Conservation (phyloP, 2,113 vertebrate genomes). For the Clinocottus analis region DNA sequence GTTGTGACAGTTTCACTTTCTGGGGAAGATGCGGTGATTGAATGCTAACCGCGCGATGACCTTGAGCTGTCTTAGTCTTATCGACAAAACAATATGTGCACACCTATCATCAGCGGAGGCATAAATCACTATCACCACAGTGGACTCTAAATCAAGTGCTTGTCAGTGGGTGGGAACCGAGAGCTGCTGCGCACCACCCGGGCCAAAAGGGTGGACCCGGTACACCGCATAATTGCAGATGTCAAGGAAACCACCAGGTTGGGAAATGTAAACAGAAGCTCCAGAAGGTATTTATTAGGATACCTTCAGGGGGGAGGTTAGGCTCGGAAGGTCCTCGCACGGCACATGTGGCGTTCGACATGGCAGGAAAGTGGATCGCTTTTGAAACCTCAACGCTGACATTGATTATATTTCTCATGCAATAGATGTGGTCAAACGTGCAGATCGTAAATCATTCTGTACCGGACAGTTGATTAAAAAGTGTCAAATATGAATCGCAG, state of each 20-base stretch:
- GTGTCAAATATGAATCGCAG: constrained; percentile 55
- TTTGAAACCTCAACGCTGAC: constrained; percentile 31
- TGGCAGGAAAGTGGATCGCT: constrained; percentile 23
- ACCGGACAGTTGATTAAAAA: constrained; percentile 48
- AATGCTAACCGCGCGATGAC: constrained; percentile 68
- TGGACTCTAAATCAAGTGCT: constrained; percentile 75
- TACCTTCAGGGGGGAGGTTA: constrained; percentile 44
- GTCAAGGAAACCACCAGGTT: constrained; percentile 75
- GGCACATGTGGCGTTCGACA: constrained; percentile 23
- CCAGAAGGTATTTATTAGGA: constrained; percentile 63
- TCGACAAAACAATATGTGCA: constrained; percentile 80
- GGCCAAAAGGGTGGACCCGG: constrained; percentile 67
- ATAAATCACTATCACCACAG: constrained; percentile 74
- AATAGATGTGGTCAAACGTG: constrained; percentile 5
- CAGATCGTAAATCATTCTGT: constrained; percentile 44
- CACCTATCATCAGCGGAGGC: constrained; percentile 76
- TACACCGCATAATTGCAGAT: constrained; percentile 71
- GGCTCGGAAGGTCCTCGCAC: constrained; percentile 22
- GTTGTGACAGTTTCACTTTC: constrained; percentile 61
- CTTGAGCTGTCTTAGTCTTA: constrained; percentile 73
- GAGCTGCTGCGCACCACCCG: constrained; percentile 41
- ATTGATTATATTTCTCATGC: constrained; percentile 39
- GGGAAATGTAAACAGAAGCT: constrained; percentile 75
- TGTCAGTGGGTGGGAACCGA: constrained; percentile 71
- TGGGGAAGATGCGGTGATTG: constrained; percentile 63